Evolutionary conservation across 2,888 invertebrate species (phyloP).

Genomic region (Hirtodrosophila cameraria): DNA sequence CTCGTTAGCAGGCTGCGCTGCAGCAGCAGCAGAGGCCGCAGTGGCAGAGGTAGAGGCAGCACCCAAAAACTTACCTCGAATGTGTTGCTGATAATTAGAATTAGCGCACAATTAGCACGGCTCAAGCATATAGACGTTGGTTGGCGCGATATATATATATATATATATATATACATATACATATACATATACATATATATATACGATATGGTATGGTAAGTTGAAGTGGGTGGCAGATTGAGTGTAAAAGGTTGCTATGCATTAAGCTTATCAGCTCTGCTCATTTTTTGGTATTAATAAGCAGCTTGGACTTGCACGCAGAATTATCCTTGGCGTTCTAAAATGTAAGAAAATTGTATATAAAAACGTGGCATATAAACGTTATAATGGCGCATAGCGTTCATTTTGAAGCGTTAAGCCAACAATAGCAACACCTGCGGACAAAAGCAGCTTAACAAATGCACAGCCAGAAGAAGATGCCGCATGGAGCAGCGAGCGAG

Average conservation of each 20-base stretch:
- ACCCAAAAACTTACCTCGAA: slow-evolving; percentile 44
- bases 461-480: slow-evolving; percentile 21
- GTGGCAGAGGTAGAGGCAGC: background rate
- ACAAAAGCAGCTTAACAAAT: slow-evolving; percentile 76
- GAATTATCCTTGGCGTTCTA: slow-evolving; percentile 39
- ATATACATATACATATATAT: background rate
- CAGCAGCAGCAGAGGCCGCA: slow-evolving; percentile 2
- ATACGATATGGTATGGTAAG: background rate
- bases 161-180: too few relatives aligned
- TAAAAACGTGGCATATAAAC: too few relatives aligned
- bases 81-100: slow-evolving; percentile 78
- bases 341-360: slow-evolving; percentile 13
- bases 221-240: background rate
- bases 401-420: slow-evolving; percentile 64
- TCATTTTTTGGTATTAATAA: slow-evolving; percentile 73
- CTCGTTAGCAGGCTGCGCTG: slow-evolving; percentile 63
- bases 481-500: background rate
- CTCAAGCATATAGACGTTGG: slow-evolving; percentile 1
- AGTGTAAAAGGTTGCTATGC: slow-evolving; percentile 7
- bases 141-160: too few relatives aligned
- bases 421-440: slow-evolving; percentile 79
- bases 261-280: slow-evolving; percentile 72
- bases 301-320: slow-evolving; percentile 71
- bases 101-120: slow-evolving; percentile 73
- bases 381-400: slow-evolving; percentile 37